Evolutionary conservation across 2,113 vertebrate species (phyloP), one percentile per base, ranked within the genome.

Genomic region (Alexandromys fortis): DNA sequence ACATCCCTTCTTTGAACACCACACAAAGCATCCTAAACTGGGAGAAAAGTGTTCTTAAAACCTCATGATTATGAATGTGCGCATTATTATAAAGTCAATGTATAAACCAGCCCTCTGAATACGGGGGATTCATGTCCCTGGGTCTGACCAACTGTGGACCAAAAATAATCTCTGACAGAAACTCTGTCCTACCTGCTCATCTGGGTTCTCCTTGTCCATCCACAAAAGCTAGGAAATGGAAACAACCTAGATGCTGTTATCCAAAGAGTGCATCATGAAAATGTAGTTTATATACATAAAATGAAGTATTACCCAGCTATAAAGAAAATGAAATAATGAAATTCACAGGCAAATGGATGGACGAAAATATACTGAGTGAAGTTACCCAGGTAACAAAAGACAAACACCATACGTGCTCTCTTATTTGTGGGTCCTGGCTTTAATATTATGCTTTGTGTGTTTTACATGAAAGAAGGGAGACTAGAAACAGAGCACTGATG

Each of bases 21-120:
- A 11, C 6, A n/a, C 28, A 77, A 94, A 86, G 6, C 52, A 86
- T 21, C 42, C 45, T 76, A 42, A 88, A 73, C 77, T 65, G 33
- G 61, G 52, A 78, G 3, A 65, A 82, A 91, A 55, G 10, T 17
- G n/a, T n/a, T 96, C 49, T 81, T 94, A 82, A 91, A 92, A 61
- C 67, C 38, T 5, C 42, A 21, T 68, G 28, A 63, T 72, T 70
- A 75, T 86, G 47, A 93, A 92, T 19, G 82, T 65, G 33, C 8
- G 86, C 9, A 9, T 28, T 91, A 55, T 52, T 88, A 70, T 45
- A 21, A 91, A 58, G 7, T 83, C 78, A 92, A 38, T 63, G 1
- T 88, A 17, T 79, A 55, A 7, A 11, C 10, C 8, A 9, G 8
- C 13, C 12, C 17, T 82, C 12, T 52, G 42, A 65, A 55, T 35